These are phyloP conservation scores for Drosophila teissieri DNA, from an alignment of 1,140 invertebrate species.

Conservation along the genomic window DNA sequence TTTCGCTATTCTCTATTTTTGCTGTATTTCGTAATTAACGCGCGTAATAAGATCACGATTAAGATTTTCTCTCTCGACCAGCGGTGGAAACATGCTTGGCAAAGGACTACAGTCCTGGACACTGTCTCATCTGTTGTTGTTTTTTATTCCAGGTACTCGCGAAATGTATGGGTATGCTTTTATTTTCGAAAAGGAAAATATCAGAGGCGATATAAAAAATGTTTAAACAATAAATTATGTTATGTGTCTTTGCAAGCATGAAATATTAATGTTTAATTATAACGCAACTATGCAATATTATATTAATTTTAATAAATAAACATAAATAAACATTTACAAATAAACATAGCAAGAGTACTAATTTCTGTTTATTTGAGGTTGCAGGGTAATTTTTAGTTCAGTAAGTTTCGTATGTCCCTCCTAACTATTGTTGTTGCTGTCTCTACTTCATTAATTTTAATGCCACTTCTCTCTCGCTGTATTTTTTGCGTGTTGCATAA, in stretches of 20 bases:
- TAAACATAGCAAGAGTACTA: not conserved
- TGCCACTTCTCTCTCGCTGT: conserved; percentile 40
- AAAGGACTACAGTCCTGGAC: conserved; percentile 29
- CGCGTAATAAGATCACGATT: conserved; percentile 80
- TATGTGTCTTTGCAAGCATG: too few relatives aligned
- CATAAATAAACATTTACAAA: too few relatives aligned
- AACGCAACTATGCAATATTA: too few relatives aligned
- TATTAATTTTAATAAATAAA: too few relatives aligned
- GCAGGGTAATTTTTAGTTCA: not conserved
- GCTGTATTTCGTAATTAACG: conserved; percentile 73
- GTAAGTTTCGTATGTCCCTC: not conserved
- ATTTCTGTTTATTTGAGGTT: not conserved
- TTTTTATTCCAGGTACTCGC: not conserved
- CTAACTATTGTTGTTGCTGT: conserved; percentile 18
- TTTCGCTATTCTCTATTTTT: conserved; percentile 44
- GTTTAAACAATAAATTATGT: not conserved
- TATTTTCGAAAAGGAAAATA: not conserved
- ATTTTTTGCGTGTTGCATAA: conserved; percentile 40
- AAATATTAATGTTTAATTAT: not conserved
- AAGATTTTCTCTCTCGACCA: conserved; percentile 49
- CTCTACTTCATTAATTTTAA: conserved; percentile 75
- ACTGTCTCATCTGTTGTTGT: conserved; percentile 30
- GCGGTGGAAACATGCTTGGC: conserved; percentile 22
- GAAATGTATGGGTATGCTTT: not conserved
- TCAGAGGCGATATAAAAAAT: not conserved